Percentiles rank a stretch among this genome's conserved stretches.
phyloP scores from a whole-genome alignment of 2,797 vertebrate genomes.

The Sparus aurata region DNA sequence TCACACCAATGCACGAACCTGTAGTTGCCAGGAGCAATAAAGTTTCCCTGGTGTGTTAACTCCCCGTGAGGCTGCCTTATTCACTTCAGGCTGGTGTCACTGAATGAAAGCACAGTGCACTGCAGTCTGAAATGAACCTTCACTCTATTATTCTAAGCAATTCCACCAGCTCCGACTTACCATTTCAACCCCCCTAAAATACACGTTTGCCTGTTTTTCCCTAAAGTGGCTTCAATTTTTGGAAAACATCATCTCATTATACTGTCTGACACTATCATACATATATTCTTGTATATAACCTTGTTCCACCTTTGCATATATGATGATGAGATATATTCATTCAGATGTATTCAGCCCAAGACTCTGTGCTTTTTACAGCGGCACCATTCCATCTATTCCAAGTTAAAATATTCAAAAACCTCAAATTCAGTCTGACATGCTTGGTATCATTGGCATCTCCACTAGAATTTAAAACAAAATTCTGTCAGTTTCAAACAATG shows the following conservation, averaged over 20 bases:
- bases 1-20: slow-evolving; percentile 62
- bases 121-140: slow-evolving; percentile 50
- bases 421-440: slow-evolving; percentile 3
- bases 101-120: slow-evolving; percentile 39
- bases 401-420: neutral
- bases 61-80: slow-evolving; percentile 51
- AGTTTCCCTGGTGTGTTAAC: slow-evolving; percentile 62
- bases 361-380: neutral
- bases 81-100: slow-evolving; percentile 53
- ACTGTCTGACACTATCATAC: slow-evolving; percentile 7
- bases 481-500: neutral
- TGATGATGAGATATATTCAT: slow-evolving; percentile 15
- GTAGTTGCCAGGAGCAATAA: slow-evolving; percentile 64
- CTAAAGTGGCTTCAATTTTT: neutral
- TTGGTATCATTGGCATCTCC: neutral
- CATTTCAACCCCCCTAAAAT: slow-evolving; percentile 34
- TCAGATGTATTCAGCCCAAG: slow-evolving; percentile 6
- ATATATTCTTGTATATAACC: neutral
- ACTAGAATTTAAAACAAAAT: slow-evolving; percentile 1
- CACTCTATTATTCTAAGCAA: slow-evolving; percentile 32
- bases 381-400: neutral
- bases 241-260: neutral
- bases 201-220: neutral
- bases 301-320: neutral
- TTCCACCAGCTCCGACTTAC: slow-evolving; percentile 36